Conservation (phyloP, 2,797 vertebrate species). For the Poecilia velifera region DNA sequence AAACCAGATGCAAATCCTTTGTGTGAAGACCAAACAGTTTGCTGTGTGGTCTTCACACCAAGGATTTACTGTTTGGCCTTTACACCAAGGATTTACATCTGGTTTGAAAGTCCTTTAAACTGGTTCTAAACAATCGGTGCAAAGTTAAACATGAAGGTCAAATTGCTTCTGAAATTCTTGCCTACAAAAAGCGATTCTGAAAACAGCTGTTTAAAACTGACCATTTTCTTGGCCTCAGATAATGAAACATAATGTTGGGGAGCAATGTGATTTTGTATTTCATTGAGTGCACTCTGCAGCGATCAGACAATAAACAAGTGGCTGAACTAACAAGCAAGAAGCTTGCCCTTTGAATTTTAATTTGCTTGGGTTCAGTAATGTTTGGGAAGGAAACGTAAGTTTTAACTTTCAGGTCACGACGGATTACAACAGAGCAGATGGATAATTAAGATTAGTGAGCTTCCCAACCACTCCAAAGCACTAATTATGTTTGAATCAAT, state of each 20-base stretch:
- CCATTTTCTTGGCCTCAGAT: not conserved
- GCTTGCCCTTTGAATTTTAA: not conserved
- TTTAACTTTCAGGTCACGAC: not conserved
- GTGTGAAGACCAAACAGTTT: not conserved
- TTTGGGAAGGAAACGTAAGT: not conserved
- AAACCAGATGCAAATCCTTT: not conserved
- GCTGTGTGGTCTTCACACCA: no score
- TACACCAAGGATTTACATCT: no score
- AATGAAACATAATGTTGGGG: not conserved
- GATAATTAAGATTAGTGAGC: conserved; percentile 1
- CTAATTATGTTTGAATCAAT: not conserved
- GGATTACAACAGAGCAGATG: not conserved
- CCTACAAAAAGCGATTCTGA: not conserved
- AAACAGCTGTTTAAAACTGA: not conserved
- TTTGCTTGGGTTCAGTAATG: not conserved
- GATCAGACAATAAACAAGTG: not conserved
- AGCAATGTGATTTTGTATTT: not conserved
- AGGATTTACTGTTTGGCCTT: no score
- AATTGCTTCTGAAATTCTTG: not conserved
- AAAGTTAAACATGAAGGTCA: not conserved
- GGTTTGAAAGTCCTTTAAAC: not conserved
- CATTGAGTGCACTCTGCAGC: not conserved
- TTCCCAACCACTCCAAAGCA: not conserved
- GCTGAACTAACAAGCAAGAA: not conserved
- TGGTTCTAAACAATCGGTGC: not conserved